Base-by-base conservation (phyloP, 2,113 vertebrate genomes). In the Ophiodon elongatus region DNA sequence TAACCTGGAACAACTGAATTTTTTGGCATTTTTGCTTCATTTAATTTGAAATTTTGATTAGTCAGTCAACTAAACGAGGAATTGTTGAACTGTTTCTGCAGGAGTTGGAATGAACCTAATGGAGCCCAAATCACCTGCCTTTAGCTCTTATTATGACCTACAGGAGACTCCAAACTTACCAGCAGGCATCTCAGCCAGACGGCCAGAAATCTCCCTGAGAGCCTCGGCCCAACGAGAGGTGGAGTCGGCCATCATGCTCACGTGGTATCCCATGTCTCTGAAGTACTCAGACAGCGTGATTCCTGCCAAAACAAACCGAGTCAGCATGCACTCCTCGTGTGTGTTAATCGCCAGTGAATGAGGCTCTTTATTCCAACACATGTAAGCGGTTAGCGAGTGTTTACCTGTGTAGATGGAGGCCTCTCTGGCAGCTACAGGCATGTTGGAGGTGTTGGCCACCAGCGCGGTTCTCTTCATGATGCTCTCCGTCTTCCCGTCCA, bases 231-330 rank as follows among this genome's bases (percentile, higher is more conserved):
- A 99, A 88, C 98, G 95, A 69, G 98, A 99, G 21, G 98, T 99
- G 17, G 98, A 99, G 92, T 99, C 98, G 6, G 98, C 98, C 98
- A 99, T 99, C 98, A 99, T 99, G 89, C 98, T 99, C 89, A 99
- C 98, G 0, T 99, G 96, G 94, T 99, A 99, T 60, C 98, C 98
- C 98, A 99, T 99, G 93, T 99, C 98, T 65, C 98, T 95, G 95
- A 99, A 99, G 90, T 99, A 99, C 88, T 99, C 98, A 0, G 98
- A 99, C 68, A 99, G 94, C 0, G 98, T 99, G 94, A 99, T 99
- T 73, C 98, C 98, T 99, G 91, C 2, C 84, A 41, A 76, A 23
- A 84, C 29, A 86, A 79, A 79, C 29, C 2, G 1, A 66, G 68
- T 77, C 6, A 75, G 71, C 17, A 29, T 8, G 27, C 17, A 71